Evolutionary conservation across 1,140 invertebrate species (phyloP).

Genomic region (Metopolophium dirhodum): DNA sequence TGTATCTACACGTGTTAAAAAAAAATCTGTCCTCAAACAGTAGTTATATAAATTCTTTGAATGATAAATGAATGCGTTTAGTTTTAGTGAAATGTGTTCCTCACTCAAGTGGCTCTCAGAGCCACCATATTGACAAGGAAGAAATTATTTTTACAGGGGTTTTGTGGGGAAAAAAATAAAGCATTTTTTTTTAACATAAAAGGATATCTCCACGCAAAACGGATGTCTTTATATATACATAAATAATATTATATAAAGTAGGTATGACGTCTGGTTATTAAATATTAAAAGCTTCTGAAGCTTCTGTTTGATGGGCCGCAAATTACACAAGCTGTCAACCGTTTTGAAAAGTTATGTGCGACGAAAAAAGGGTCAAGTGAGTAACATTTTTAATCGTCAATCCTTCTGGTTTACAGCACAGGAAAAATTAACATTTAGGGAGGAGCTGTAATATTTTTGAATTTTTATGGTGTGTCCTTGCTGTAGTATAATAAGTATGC

Average conservation of each 20-base stretch:
- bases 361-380: conserved; percentile 42
- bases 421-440: background rate
- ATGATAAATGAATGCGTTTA: background rate
- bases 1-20: background rate
- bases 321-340: conserved; percentile 37
- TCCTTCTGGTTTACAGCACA: background rate
- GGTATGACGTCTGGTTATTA: conserved; percentile 34
- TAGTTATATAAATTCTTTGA: background rate
- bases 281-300: conserved; percentile 39
- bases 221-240: conserved; percentile 16
- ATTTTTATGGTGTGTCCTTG: background rate
- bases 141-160: conserved; percentile 1
- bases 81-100: background rate
- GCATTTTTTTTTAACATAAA: background rate
- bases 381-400: conserved; percentile 37
- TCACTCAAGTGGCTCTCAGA: background rate
- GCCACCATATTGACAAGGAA: background rate
- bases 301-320: background rate
- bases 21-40: background rate
- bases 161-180: background rate
- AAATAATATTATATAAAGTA: background rate
- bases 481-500: background rate
- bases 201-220: background rate
- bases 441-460: conserved; percentile 17
- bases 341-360: conserved; percentile 26